A percentile compares a stretch with the other conserved stretches of the same genome.
These are phyloP conservation scores for Amphipyra berbera DNA, from an alignment of 2,888 invertebrate species.

Conservation along the genomic window DNA sequence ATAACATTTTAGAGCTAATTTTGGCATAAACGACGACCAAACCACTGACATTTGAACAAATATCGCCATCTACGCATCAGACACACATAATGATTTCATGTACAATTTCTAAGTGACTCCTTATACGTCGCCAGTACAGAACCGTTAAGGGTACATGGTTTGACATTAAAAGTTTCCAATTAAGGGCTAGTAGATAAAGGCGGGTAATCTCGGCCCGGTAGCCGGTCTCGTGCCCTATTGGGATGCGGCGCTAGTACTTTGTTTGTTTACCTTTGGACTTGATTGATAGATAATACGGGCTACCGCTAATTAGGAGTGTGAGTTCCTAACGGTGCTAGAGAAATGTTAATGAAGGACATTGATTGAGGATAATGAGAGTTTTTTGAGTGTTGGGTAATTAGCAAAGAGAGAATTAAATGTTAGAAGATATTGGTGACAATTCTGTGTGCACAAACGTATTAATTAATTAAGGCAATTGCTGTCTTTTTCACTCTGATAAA, in stretches of 20 bases:
- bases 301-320: slow-evolving; percentile 53
- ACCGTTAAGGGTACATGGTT: slow-evolving; percentile 54
- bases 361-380: slow-evolving; percentile 13
- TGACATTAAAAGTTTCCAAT: slow-evolving; percentile 71
- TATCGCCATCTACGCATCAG: slow-evolving; percentile 48
- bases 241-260: slow-evolving; percentile 51
- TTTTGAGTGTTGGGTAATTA: slow-evolving; percentile 5
- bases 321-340: slow-evolving; percentile 43
- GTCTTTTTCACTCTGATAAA: too few relatives aligned
- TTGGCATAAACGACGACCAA: not conserved
- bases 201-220: slow-evolving; percentile 51
- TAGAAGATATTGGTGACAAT: too few relatives aligned
- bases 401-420: not conserved
- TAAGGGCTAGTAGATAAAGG: slow-evolving; percentile 65
- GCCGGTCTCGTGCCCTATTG: slow-evolving; percentile 59
- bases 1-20: too few relatives aligned
- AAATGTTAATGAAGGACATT: slow-evolving; percentile 44
- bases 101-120: slow-evolving; percentile 56
- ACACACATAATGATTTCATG: slow-evolving; percentile 51
- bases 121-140: slow-evolving; percentile 40
- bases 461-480: too few relatives aligned
- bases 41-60: slow-evolving; percentile 47
- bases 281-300: slow-evolving; percentile 64
- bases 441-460: too few relatives aligned
- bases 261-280: slow-evolving; percentile 55